Evolutionary conservation across 1,140 invertebrate genomes (phyloP), one percentile per base, ranked within the genome.

Genomic region (Neodiprion fabricii): DNA sequence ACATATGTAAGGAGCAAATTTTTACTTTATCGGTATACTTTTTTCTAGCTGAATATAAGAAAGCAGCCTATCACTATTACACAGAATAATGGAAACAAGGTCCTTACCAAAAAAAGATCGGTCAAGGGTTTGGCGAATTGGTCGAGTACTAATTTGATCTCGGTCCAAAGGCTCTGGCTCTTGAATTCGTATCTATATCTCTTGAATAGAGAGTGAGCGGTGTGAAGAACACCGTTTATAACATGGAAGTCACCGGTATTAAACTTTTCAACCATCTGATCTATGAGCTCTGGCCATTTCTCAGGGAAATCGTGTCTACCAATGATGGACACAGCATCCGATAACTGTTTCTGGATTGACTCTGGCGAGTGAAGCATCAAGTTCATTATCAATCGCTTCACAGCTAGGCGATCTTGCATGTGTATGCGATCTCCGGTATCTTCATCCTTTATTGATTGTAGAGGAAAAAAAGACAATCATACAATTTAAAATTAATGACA

Each of bases 81-180:
- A 40, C 17, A 21, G 17, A 40, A 40, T 5, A 40, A 40, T 40
- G 28, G 1, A 40, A 40, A 40, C 28, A 40, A 40, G 28, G 7
- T 61, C 53, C 89, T 91, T 91, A 96, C 94, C 81, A 94, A 86
- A 88, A 98, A 95, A 2, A 99, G 87, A 86, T 98, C 95, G 50
- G 97, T 99, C 12, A 99, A 90, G 1, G 97, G 96, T 83, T 96
- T 92, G 0, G 97, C 96, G 91, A 99, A 97, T 77, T 95, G 94
- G 53, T 97, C 96, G 67, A 99, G 86, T 1, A 99, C 98, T 91
- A 96, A 96, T 89, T 98, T 98, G 71, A 99, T 99, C 89, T 99
- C 98, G 72, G 92, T 92, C 98, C 98, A 99, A 0, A 99, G 89
- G 76, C 92, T 90, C 84, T 99, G 93, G 8, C 97, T 98, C 89